Evolutionary conservation across 2,113 vertebrate genomes (phyloP).

Genomic region (Grammomys dolichurus): DNA sequence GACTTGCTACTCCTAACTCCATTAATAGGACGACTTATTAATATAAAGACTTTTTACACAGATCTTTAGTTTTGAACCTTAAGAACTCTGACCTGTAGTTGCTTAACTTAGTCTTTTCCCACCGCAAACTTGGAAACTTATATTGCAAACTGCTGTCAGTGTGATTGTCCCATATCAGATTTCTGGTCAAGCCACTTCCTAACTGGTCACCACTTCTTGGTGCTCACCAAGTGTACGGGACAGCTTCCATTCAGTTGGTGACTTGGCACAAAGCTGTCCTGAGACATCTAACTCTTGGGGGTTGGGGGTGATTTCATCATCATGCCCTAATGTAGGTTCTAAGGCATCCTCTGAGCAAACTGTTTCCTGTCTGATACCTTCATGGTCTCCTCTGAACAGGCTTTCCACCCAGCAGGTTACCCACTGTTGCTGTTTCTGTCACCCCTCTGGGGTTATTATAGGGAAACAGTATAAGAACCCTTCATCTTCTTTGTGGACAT

Average conservation of each 20-base stretch:
- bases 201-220: accelerated
- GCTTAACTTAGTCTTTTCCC: background rate
- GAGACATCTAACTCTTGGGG: background rate
- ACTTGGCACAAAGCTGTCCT: background rate
- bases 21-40: background rate
- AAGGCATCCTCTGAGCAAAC: no score
- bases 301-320: no score
- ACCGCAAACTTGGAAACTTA: background rate
- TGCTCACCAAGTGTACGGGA: background rate
- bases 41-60: background rate
- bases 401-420: background rate
- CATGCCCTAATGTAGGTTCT: accelerated
- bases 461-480: accelerated
- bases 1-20: background rate
- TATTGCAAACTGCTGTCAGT: no score
- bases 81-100: background rate
- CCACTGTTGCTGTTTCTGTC: accelerated
- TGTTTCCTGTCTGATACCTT: no score
- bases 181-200: background rate
- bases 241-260: background rate
- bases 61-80: background rate
- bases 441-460: background rate
- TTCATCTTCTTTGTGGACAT: background rate
- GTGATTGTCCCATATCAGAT: background rate
- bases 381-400: background rate